These are phyloP conservation scores for Metellina segmentata DNA, from an alignment of 2,888 invertebrate species.

Conservation along the genomic window DNA sequence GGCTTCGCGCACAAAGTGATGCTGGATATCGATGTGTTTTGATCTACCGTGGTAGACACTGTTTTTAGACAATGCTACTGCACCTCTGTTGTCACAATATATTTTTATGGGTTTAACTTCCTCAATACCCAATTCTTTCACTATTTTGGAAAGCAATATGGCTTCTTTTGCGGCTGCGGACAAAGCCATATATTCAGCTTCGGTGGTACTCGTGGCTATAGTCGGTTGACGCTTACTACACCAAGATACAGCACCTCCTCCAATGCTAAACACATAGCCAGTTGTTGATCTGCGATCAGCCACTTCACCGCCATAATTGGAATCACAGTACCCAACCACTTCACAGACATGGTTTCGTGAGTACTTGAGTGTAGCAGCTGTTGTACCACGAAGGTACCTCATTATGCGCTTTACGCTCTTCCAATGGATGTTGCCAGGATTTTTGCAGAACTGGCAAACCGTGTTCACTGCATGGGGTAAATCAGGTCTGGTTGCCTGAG, in stretches of 20 bases:
- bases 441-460: too few species aligned
- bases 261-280: constrained; percentile 52
- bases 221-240: constrained; percentile 71
- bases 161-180: constrained; percentile 76
- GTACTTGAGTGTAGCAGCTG: too few species aligned
- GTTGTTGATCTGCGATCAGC: too few species aligned
- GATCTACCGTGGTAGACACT: neutral
- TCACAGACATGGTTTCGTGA: too few species aligned
- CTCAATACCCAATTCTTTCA: too few species aligned
- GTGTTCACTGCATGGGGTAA: too few species aligned
- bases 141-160: constrained; percentile 58
- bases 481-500: too few species aligned
- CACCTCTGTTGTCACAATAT: neutral
- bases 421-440: too few species aligned
- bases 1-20: constrained; percentile 7
- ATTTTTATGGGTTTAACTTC: neutral
- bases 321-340: too few species aligned
- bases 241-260: constrained; percentile 63
- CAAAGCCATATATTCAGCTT: constrained; percentile 78
- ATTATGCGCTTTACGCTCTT: too few species aligned
- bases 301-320: too few species aligned
- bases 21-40: constrained; percentile 27
- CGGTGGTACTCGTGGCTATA: constrained; percentile 77
- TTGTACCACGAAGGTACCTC: too few species aligned
- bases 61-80: neutral